Evolutionary conservation across 2,888 invertebrate species (phyloP), one percentile per base, ranked within the genome.

Genomic region (Epiblema foenella): DNA sequence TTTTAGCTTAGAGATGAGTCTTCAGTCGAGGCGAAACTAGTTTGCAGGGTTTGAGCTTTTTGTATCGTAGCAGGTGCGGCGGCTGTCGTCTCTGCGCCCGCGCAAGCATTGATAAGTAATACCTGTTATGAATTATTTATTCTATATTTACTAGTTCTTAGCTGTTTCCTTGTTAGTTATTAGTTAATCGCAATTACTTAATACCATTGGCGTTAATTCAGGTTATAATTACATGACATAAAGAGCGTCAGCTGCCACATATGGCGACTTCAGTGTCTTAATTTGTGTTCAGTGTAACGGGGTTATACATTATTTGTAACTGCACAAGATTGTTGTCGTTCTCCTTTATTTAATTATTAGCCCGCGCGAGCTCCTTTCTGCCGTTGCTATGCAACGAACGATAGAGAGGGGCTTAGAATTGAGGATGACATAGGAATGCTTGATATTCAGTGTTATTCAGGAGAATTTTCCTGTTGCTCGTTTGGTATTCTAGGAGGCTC

Each of bases 81-180:
- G 8, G 51, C 46, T 2, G 49, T 15, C 59, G 20, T 39, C 3
- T 5, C 60, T 9, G 51, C 33, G 33, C 51, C n/a, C 17, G 60
- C 46, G 46, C 46, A 60, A 1, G 46, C 46, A 46, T 29, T 54
- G n/a, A 64, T 64, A 64, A 64, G 54, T 64, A 64, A 54, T 64
- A 54, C 64, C 39, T 64, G 64, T 64, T 64, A 64, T 64, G 64
- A 54, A 64, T 39, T 64, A 59, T 46, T 39, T 64, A 59, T 46
- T 24, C 39, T 59, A 20, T 54, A 42, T 68, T 52, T 29, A 59
- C 9, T 17, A 42, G 24, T 24, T n/a, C n/a, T n/a, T 57, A 57
- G 39, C 60, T 42, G 24, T 52, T 39, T 60, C 60, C 60, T 62
- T 62, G 60, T 68, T 68, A 60, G 68, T 54, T 62, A 68, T 68